phyloP scores from a whole-genome alignment of 2,113 vertebrate species.

The Lynx canadensis region DNA sequence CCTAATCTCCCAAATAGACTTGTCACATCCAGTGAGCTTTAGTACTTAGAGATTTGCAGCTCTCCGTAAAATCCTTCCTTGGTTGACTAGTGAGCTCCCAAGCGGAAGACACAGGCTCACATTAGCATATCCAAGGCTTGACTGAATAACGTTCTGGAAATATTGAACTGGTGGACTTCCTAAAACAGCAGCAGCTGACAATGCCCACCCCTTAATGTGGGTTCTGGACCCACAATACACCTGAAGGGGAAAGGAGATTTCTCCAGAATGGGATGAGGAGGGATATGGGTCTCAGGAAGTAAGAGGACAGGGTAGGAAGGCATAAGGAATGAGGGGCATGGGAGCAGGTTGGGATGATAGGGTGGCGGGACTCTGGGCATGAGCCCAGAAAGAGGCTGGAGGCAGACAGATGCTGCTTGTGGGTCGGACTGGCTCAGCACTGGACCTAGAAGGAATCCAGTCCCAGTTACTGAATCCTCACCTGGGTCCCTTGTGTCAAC shows the following conservation, averaged over 20 bases:
- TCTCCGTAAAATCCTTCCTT: conserved; percentile 60
- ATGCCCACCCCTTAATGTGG: not conserved
- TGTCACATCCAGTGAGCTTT: not conserved
- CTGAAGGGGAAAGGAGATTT: not conserved
- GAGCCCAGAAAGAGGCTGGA: not conserved
- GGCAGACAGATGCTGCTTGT: not conserved
- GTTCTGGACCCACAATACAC: not conserved
- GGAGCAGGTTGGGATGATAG: not conserved
- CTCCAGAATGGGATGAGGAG: not conserved
- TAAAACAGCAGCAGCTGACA: not conserved
- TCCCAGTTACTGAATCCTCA: not conserved
- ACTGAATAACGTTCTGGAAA: not conserved
- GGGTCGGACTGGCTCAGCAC: not conserved
- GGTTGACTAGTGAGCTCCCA: not conserved
- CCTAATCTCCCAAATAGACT: not conserved
- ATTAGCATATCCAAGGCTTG: not conserved
- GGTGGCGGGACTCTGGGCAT: too few species aligned
- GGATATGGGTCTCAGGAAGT: not conserved
- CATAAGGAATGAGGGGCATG: not conserved
- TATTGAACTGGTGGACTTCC: not conserved
- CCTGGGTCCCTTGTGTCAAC: not conserved
- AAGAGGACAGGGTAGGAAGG: not conserved
- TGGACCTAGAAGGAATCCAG: not conserved
- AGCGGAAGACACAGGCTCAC: conserved; percentile 46
- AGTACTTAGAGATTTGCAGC: not conserved